These are phyloP conservation scores for Heliocidaris erythrogramma DNA, from an alignment of 35 echinoderm and acorn worm genomes.

Conservation along the genomic window DNA sequence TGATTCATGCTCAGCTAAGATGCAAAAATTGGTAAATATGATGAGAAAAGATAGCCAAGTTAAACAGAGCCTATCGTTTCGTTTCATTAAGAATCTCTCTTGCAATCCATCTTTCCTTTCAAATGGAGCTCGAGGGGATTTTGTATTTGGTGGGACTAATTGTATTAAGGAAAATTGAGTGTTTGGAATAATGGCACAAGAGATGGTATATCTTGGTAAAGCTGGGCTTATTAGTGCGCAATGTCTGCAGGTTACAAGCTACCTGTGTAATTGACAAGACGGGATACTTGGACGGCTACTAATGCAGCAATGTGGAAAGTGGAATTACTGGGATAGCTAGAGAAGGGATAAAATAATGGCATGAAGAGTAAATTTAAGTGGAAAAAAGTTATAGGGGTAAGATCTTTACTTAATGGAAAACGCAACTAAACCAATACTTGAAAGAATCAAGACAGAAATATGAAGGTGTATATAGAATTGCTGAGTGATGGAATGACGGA, in stretches of 20 bases:
- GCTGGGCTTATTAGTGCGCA: not conserved
- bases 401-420: not conserved
- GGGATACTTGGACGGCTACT: not conserved
- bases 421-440: not conserved
- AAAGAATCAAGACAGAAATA: not conserved
- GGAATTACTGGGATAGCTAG: not conserved
- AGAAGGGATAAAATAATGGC: not conserved
- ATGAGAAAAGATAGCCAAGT: constrained; percentile 1
- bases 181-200: constrained; percentile 10
- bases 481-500: not conserved
- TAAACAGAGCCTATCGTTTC: not conserved
- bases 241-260: not conserved
- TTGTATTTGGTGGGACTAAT: constrained; percentile 17
- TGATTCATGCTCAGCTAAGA: not conserved
- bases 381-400: not conserved
- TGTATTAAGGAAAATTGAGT: constrained; percentile 13
- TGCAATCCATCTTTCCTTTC: not conserved
- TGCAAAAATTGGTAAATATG: constrained; percentile 5
- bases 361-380: not conserved
- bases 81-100: constrained; percentile 11
- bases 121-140: not conserved
- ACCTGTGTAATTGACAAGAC: not conserved
- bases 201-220: not conserved
- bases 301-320: constrained; percentile 2
- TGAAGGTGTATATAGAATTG: not conserved